Percentiles rank a stretch among this genome's conserved stretches.
phyloP scores from a whole-genome alignment of 2,888 invertebrate species.

The Tuta absoluta region DNA sequence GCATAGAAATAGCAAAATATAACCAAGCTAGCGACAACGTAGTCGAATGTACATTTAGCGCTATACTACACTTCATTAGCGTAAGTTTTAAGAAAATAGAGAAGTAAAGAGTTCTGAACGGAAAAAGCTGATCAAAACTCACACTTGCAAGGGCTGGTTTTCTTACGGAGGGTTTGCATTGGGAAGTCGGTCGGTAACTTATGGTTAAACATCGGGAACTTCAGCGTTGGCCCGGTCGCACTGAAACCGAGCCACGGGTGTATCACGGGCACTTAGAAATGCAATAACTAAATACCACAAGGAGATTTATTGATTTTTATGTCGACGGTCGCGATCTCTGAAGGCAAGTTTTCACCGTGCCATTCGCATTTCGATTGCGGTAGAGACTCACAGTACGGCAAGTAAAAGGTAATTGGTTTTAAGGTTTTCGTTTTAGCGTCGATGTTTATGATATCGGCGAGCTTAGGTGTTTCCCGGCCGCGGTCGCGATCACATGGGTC shows the following conservation, averaged over 20 bases:
- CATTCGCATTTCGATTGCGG: constrained; percentile 15
- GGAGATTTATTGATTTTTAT: constrained; percentile 72
- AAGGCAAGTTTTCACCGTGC: constrained; percentile 38
- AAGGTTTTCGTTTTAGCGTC: constrained; percentile 43
- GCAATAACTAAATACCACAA: constrained; percentile 57
- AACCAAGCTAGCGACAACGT: constrained; percentile 67
- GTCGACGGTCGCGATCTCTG: constrained; percentile 47
- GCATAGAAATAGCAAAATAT: constrained; percentile 73
- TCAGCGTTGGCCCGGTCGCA: constrained; percentile 49
- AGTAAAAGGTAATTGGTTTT: background rate
- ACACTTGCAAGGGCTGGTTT: constrained; percentile 97
- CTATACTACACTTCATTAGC: constrained; percentile 66
- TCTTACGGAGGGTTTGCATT: constrained; percentile 96
- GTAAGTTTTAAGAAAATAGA: constrained; percentile 46
- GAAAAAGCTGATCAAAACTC: constrained; percentile 78
- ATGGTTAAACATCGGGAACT: constrained; percentile 79
- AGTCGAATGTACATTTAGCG: constrained; percentile 61
- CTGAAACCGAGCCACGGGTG: constrained; percentile 68
- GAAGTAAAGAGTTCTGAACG: constrained; percentile 43
- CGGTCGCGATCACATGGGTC: constrained; percentile 51
- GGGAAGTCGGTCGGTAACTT: constrained; percentile 81
- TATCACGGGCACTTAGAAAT: constrained; percentile 50
- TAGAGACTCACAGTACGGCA: background rate
- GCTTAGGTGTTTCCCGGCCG: constrained; percentile 47
- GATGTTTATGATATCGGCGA: constrained; percentile 48